Conservation (phyloP, 2,797 vertebrate species). For the Notoglanidium macrostoma region DNA sequence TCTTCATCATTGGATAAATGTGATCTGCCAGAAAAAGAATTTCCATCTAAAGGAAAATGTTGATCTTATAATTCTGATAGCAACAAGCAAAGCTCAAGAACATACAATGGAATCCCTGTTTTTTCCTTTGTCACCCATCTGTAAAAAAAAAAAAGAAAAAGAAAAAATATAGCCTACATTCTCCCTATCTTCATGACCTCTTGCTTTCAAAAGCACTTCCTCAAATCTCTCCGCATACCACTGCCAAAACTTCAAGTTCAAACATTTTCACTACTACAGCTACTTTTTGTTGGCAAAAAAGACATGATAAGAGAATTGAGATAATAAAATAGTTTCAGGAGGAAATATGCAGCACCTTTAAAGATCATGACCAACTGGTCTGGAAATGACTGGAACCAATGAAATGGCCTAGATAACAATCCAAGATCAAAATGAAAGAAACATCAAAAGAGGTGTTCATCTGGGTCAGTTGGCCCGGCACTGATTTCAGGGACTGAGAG, state of each 20-base stretch:
- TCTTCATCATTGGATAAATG: background rate
- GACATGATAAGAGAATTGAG: constrained; percentile 10
- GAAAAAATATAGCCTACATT: background rate
- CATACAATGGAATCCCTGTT: background rate
- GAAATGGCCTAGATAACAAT: constrained; percentile 49
- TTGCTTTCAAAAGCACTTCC: background rate
- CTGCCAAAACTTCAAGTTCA: background rate
- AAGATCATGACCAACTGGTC: constrained; percentile 12
- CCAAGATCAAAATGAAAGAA: constrained; percentile 48
- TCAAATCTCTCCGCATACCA: background rate
- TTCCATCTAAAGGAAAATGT: no score
- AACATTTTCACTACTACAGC: background rate
- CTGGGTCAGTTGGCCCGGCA: constrained; percentile 30
- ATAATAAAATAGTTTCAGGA: constrained; percentile 30
- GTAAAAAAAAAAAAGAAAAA: background rate
- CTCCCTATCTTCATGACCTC: background rate
- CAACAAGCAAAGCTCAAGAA: background rate
- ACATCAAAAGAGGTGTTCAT: constrained; percentile 44
- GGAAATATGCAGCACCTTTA: constrained; percentile 34
- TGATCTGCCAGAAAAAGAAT: background rate
- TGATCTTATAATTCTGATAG: no score
- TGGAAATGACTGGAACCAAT: constrained; percentile 39
- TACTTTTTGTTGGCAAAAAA: background rate
- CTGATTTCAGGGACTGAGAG: constrained; percentile 36
- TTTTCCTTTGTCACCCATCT: background rate